Evolutionary conservation across 2,888 invertebrate species (phyloP), one percentile per base, ranked within the genome.

Genomic region (Eupelmus urozonus): DNA sequence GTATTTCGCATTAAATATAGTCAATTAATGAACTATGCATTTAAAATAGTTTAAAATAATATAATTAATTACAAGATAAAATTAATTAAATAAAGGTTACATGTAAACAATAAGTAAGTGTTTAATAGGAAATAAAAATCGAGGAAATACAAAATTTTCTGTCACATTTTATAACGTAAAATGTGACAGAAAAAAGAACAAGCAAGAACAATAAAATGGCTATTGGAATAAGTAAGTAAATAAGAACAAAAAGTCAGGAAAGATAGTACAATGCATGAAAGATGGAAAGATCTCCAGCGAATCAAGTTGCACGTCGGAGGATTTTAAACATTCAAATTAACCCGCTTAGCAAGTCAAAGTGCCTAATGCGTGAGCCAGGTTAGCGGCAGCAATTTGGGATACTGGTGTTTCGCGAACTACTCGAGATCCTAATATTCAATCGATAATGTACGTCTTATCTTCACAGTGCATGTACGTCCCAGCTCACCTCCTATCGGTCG

Each of bases 251-350:
- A 72, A 63, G 40, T 16, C 0, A 42, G 25, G 27, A 57, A n/a
- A 65, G 63, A 49, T 16, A 63, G 57, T 83, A 81, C 83, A 75
- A 76, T 73, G 34, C 49, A 49, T 23, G 55, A 34, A 69, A 62
- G 27, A 69, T 67, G 73, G 66, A 69, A 81, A 84, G 84, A 82
- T 85, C 85, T 84, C 85, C 81, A 16, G 84, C 85, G 88, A 87
- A 88, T 88, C 86, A 87, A 88, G 88, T 88, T 87, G 86, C 85
- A 85, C 85, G 83, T 81, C 79, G 80, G 79, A 80, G 82, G 87
- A 88, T 88, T 88, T 88, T 87, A 87, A 88, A 87, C 86, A 88
- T 88, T 88, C 85, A 87, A 88, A 88, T 88, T 88, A 88, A 87
- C 87, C 85, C 84, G 82, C 85, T 88, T 88, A 87, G 86, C 87